A percentile compares a stretch with the other conserved stretches of the same genome.
phyloP scores from a whole-genome alignment of 2,113 vertebrate genomes.

The Falcunculus frontatus region DNA sequence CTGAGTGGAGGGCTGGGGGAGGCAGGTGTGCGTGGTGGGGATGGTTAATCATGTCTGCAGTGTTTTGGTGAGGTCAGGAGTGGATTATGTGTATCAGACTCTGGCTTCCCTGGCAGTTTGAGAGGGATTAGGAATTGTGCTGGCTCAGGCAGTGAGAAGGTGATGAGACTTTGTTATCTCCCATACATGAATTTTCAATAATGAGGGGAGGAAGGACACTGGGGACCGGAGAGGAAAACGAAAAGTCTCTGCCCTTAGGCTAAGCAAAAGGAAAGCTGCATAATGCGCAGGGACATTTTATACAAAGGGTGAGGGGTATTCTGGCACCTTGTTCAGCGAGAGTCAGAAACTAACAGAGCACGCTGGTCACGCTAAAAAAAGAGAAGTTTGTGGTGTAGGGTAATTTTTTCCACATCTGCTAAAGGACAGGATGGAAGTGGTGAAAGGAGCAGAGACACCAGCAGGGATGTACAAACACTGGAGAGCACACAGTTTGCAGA shows the following conservation, averaged over 20 bases:
- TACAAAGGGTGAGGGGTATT: background rate
- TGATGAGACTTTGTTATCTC: background rate
- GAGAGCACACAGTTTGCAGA: background rate
- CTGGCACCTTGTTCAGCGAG: background rate
- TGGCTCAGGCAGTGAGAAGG: background rate
- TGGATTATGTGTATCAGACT: background rate
- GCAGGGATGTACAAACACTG: background rate
- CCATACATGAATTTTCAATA: fast-evolving
- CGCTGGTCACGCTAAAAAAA: background rate
- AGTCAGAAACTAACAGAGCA: background rate
- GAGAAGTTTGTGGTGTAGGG: background rate
- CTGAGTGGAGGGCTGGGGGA: background rate
- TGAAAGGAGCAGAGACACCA: background rate
- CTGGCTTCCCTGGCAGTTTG: background rate
- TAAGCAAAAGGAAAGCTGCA: background rate
- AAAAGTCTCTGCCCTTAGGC: background rate
- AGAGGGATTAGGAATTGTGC: background rate
- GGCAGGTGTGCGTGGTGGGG: background rate
- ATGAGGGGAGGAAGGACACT: background rate
- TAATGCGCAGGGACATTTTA: background rate
- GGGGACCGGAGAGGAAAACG: background rate
- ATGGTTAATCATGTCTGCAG: background rate
- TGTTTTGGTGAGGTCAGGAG: background rate
- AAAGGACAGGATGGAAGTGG: background rate
- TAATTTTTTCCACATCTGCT: background rate